A percentile compares a stretch with the other conserved stretches of the same genome.
These are phyloP conservation scores for Ceratina australensis DNA, from an alignment of 1,140 invertebrate genomes.

Conservation along the genomic window DNA sequence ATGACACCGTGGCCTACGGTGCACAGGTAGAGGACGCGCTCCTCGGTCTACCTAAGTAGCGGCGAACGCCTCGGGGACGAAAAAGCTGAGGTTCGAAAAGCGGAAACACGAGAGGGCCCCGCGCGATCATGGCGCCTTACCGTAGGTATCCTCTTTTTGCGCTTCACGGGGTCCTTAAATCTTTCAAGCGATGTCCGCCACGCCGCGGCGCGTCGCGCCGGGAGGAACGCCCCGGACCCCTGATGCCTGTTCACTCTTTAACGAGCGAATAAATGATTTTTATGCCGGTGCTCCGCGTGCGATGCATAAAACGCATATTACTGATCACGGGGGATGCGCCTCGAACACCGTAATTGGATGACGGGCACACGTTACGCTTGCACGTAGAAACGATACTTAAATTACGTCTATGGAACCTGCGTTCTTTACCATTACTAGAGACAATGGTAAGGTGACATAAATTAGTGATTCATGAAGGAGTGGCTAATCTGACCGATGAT, in stretches of 20 bases:
- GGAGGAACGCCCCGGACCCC: background rate
- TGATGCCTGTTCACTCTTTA: conserved; percentile 24
- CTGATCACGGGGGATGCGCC: background rate
- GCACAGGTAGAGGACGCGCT: conserved; percentile 26
- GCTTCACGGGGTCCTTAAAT: conserved; percentile 53
- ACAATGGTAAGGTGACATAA: no score
- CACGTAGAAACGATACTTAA: background rate
- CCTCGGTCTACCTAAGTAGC: conserved; percentile 44
- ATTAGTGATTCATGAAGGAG: no score
- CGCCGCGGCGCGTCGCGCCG: background rate
- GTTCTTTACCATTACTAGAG: no score
- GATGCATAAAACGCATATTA: conserved; percentile 11
- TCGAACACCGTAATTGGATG: conserved; percentile 28
- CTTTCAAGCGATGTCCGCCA: conserved; percentile 27
- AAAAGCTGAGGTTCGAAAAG: conserved; percentile 63
- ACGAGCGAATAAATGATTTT: conserved; percentile 48
- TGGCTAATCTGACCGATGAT: no score
- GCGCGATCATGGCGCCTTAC: conserved; percentile 48
- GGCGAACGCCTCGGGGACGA: conserved; percentile 41
- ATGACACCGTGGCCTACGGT: conserved; percentile 60
- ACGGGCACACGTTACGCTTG: background rate
- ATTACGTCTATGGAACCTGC: no score
- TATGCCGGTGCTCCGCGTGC: background rate
- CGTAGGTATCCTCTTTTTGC: conserved; percentile 41
- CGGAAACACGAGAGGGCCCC: conserved; percentile 70